Evolutionary conservation across 64 coral and sea anemone species (phyloP).

Genomic region (Stichodactyla helianthus): DNA sequence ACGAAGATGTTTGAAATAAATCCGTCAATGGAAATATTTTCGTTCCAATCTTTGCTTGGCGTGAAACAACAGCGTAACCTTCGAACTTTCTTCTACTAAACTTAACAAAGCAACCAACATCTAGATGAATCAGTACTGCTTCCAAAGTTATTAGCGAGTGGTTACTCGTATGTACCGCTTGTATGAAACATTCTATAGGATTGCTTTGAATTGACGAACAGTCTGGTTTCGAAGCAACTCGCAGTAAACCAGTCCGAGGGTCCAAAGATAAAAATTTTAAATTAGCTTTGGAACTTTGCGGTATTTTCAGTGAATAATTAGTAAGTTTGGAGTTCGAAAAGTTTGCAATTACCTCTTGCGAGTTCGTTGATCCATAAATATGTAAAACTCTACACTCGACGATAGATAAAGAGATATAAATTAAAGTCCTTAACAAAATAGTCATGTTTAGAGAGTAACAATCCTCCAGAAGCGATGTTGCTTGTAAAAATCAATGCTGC

Average conservation of each 20-base stretch:
- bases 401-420: conserved; percentile 16
- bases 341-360: conserved; percentile 54
- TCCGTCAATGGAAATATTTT: conserved; percentile 31
- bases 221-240: conserved; percentile 53
- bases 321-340: conserved; percentile 52
- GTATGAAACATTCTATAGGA: conserved; percentile 53
- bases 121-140: conserved; percentile 35
- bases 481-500: conserved; percentile 16
- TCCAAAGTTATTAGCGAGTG: conserved; percentile 7
- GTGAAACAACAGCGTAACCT: conserved; percentile 25
- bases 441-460: conserved; percentile 19
- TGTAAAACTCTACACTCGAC: conserved; percentile 47
- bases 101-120: conserved; percentile 61
- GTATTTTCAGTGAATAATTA: conserved; percentile 38
- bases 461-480: conserved; percentile 8
- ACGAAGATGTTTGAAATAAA: conserved; percentile 20
- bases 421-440: conserved; percentile 10
- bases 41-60: conserved; percentile 34
- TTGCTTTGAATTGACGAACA: conserved; percentile 55
- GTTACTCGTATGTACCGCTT: conserved; percentile 43
- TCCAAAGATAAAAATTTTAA: conserved; percentile 64
- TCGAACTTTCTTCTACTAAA: conserved; percentile 46
- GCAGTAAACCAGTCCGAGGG: conserved; percentile 45
- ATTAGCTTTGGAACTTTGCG: conserved; percentile 14
- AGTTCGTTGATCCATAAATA: conserved; percentile 64